A percentile compares a stretch with the other conserved stretches of the same genome.
Evolutionary conservation across 2,113 vertebrate species (phyloP).

Genomic region (Cisticola juncidis): DNA sequence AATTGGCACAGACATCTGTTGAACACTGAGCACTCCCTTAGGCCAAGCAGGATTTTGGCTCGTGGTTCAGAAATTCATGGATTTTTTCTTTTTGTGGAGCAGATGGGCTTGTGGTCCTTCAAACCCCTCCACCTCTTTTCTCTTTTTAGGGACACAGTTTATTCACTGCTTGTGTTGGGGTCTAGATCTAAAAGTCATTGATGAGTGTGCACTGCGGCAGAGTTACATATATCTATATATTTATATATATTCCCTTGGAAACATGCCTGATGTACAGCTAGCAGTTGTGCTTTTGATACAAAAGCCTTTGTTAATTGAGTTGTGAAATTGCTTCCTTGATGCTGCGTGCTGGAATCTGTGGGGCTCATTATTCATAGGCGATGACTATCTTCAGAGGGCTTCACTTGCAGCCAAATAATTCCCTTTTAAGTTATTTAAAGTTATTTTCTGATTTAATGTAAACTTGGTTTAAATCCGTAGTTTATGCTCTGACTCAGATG

Average conservation of each 20-base stretch:
- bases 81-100: not conserved
- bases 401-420: constrained; percentile 57
- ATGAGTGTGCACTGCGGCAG: not conserved
- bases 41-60: constrained; percentile 50
- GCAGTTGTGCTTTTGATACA: constrained; percentile 47
- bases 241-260: not conserved
- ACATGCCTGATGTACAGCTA: not conserved
- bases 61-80: not conserved
- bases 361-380: constrained; percentile 34
- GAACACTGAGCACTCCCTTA: not conserved
- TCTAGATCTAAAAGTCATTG: not conserved
- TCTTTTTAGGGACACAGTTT: not conserved
- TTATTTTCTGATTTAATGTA: constrained; percentile 61
- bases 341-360: constrained; percentile 32
- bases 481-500: constrained; percentile 9
- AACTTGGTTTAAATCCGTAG: not conserved
- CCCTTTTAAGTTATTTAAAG: constrained; percentile 59
- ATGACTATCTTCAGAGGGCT: constrained; percentile 57
- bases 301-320: constrained; percentile 61
- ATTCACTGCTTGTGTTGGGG: not conserved
- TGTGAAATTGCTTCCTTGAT: constrained; percentile 55
- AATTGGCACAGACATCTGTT: constrained; percentile 34
- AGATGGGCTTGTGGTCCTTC: not conserved
- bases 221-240: not conserved
- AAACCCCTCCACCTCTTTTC: not conserved